Evolutionary conservation across 2,888 invertebrate genomes (phyloP), one percentile per base, ranked within the genome.

Genomic region (Heliconius charithonia): DNA sequence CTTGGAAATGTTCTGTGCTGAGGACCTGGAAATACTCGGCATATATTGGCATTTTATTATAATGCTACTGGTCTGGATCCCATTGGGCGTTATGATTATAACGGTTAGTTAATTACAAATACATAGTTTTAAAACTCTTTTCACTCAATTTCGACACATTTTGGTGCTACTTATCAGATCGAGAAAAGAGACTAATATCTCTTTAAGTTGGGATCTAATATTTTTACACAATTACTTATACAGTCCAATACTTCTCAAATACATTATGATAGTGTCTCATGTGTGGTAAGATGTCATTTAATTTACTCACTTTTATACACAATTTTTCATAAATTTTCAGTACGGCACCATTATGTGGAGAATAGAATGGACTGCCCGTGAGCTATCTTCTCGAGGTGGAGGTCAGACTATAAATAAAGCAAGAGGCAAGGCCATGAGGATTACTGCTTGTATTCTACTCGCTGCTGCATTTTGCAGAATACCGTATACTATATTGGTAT

Each of bases 11-110:
- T 98, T 96, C 88, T 98, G 98, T 86, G 96, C 95, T 1, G 98
- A 98, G 90, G 96, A 97, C 81, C 89, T 95, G 0, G 84, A 93
- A 2, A 89, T 97, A 22, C 89, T 97, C 76, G 96, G 96, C 70
- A 95, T 97, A 59, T 98, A 98, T 87, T 98, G 98, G 97, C 97
- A 97, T 83, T 96, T 97, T 41, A 95, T 97, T 6, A 95, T 97
- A 29, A 96, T 97, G 0, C 95, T 97, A 10, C 90, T 98, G 29
- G 97, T 98, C 2, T 98, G 98, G 97, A 87, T 97, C 27, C 98
- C 98, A 0, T 90, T 98, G 37, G 92, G 96, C 0, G 94, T 97
- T 0, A 97, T 98, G 97, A 90, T 96, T 0, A 88, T 97, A n/a
- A 95, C 96, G 12, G 96, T 97, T 72, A 97, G 92, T 97, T 85